These are phyloP conservation scores for Drosophila gunungcola DNA, from an alignment of 1,140 invertebrate species.

Conservation along the genomic window DNA sequence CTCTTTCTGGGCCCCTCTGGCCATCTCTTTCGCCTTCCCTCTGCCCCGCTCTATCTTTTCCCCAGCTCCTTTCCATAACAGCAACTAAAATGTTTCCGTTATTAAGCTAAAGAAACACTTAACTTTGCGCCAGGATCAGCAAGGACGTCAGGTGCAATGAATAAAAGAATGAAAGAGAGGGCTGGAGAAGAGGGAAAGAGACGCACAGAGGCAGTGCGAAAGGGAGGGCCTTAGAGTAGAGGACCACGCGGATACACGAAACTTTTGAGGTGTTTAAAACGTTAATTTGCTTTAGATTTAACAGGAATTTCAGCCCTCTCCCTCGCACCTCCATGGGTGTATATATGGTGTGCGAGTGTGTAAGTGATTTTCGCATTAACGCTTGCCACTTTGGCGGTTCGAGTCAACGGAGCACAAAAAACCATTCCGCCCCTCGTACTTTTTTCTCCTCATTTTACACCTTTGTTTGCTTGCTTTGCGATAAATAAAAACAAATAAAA, in stretches of 20 bases:
- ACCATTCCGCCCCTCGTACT: conserved; percentile 1
- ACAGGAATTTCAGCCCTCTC: conserved; percentile 1
- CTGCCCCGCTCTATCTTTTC: not conserved
- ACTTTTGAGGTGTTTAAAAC: conserved; percentile 55
- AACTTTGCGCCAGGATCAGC: conserved; percentile 72
- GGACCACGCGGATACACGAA: conserved; percentile 18
- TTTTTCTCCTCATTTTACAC: not conserved
- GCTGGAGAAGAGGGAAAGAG: not conserved
- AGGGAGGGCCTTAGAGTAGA: not conserved
- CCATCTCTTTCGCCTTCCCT: not conserved
- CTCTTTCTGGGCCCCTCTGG: not conserved
- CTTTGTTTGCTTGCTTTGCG: conserved; percentile 22
- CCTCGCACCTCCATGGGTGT: not conserved
- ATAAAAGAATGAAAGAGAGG: conserved; percentile 4
- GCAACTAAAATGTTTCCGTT: conserved; percentile 82
- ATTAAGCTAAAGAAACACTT: conserved; percentile 84
- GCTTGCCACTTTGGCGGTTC: conserved; percentile 55
- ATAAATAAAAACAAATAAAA: conserved; percentile 33
- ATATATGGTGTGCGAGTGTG: conserved; percentile 10
- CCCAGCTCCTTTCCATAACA: conserved; percentile 15
- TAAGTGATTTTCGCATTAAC: conserved; percentile 62
- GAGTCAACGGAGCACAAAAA: conserved; percentile 33
- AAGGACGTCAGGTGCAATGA: conserved; percentile 47
- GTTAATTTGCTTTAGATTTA: conserved; percentile 68
- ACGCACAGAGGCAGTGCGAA: too few species aligned